Evolutionary conservation across 1,140 invertebrate species (phyloP), one percentile per base, ranked within the genome.

Genomic region (Saccostrea echinata): DNA sequence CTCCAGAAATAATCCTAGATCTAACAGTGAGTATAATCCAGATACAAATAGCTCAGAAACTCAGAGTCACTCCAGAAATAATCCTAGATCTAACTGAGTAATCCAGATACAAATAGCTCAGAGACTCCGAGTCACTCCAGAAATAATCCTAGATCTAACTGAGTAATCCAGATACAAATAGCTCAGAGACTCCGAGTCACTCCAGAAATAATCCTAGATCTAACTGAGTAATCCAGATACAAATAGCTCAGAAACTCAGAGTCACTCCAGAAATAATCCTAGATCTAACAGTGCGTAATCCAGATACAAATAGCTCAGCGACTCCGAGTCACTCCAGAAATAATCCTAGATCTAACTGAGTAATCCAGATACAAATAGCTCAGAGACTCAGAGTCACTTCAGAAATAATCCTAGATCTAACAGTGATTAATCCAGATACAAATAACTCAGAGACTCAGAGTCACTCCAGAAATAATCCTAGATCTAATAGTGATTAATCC

Each of bases 51-150:
- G 99, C n/a, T n/a, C n/a, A n/a, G n/a, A n/a, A n/a, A n/a, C n/a
- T n/a, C 6, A 8, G 4, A 43, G 43, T 43, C 43, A 43, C 43
- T 43, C 9, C 43, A 43, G 43, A 43, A 43, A 43, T 4, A 43
- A 9, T 92, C 99, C 99, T 94, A n/a, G 97, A 90, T 99, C 98
- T 81, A 99, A 99, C 94, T 95, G 90, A 92, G 93, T 82, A 76
- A 30, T 35, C 4, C 8, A 0, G 9, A 11, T 21, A 4, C 8
- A 35, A 27, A 33, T n/a, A 27, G 99, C n/a, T n/a, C n/a, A n/a
- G n/a, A n/a, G n/a, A n/a, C n/a, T n/a, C 6, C 9, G 4, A 43
- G 43, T 43, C 43, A 43, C 43, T 43, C 9, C 43, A 43, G 43
- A 43, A 43, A 43, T 4, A 43, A 9, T 92, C 99, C 99, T 94